Base-by-base conservation (phyloP, 2,888 invertebrate genomes). In the Scotopteryx bipunctaria region DNA sequence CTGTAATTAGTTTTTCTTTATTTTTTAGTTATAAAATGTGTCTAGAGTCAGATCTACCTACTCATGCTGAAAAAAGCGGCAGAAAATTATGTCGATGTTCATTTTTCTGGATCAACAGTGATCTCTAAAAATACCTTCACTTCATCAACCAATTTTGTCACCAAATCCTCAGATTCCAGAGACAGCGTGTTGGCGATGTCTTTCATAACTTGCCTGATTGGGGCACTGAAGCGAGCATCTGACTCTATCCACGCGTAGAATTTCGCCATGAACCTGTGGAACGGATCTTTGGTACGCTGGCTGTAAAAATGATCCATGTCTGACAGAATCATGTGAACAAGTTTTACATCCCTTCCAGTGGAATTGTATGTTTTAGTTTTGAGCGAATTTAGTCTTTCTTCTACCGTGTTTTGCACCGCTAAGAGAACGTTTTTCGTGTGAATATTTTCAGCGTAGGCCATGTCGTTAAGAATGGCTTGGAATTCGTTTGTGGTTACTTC, bases 251-350 rank as follows among this genome's bases (percentile, higher is more conserved):
- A 78, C 13, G 69, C 68, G 11, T 63, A 64, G 21, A 76, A 73
- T 27, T 64, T 66, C 1, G 60, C 63, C 25, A 83, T 45, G 49
- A 83, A 82, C 2, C 42, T 45, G 31, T 69, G 67, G 46, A 84
- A 84, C 0, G 75, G 76, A 25, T 76, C 73, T 0, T 58, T 37
- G 14, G 67, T 76, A 0, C 63, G 56, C 8, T 63, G 71, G 27
- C 69, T 68, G 21, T 77, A 86, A 31, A 81, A 64, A 35, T 79
- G 73, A 55, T 87, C 86, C 67, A 87, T 61, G 53, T 87, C 86
- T 2, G 86, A 85, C 3, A 87, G 53, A 50, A 86, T 83, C 0
- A 64, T 65, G 32, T 82, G 67, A 0, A 83, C 58, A 27, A 87
- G 50, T 17, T 75, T 63, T 1, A 76, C 66, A 5, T 86, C 84